A percentile compares a stretch with the other conserved stretches of the same genome.
phyloP scores from a whole-genome alignment of 2,113 vertebrate genomes.

The Cygnus buccinator region DNA sequence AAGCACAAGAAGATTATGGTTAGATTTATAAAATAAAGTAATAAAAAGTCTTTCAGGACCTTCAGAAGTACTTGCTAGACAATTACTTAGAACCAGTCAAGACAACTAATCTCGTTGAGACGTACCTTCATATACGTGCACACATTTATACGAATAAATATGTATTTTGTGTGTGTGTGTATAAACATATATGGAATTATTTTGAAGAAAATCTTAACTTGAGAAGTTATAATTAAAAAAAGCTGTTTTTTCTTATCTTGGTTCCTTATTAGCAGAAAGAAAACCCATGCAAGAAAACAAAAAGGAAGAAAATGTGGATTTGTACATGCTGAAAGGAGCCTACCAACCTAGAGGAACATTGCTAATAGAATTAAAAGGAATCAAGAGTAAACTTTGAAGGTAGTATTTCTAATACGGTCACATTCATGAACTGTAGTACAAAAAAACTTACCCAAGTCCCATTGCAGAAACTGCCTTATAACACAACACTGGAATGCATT shows the following conservation, averaged over 20 bases:
- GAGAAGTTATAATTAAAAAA: not conserved
- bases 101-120: not conserved
- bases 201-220: not conserved
- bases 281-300: not conserved
- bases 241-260: not conserved
- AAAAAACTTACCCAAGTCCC: not conserved
- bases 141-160: not conserved
- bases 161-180: too few species aligned
- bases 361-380: not conserved
- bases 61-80: conserved; percentile 1
- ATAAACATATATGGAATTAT: not conserved
- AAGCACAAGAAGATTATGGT: conserved; percentile 4
- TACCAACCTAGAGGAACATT: not conserved
- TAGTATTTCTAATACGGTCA: not conserved
- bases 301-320: not conserved
- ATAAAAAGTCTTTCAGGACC: not conserved
- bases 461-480: not conserved
- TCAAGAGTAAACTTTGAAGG: not conserved
- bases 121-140: not conserved
- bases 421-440: not conserved
- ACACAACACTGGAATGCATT: not conserved
- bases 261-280: not conserved
- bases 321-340: not conserved
- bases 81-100: conserved; percentile 27
- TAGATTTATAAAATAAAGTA: not conserved